phyloP scores from a whole-genome alignment of 2,888 invertebrate genomes.

The Netelia fuscicornis region DNA sequence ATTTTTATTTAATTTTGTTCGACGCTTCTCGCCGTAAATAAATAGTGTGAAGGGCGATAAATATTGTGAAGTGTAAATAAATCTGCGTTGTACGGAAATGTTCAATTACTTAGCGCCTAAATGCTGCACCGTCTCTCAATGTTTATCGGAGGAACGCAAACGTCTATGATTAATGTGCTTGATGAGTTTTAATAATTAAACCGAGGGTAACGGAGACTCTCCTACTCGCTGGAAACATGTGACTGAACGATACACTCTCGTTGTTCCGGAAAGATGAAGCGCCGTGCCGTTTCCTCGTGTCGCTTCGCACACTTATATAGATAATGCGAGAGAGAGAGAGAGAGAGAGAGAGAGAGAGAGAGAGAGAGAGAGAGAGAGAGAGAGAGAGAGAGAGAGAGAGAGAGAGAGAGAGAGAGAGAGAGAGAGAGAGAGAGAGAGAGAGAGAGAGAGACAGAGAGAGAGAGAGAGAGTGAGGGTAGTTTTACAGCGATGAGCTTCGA shows the following conservation, averaged over 20 bases:
- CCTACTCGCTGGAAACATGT: constrained; percentile 9
- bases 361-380: not conserved
- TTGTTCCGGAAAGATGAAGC: not conserved
- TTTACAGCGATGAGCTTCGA: constrained; percentile 3
- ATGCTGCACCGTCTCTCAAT: not conserved
- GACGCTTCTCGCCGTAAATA: not conserved
- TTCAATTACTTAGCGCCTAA: too few species aligned
- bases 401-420: not conserved
- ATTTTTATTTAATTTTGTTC: not conserved
- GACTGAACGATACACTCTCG: constrained; percentile 18
- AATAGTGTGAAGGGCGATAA: not conserved
- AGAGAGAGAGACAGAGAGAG: too few species aligned
- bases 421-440: too few species aligned
- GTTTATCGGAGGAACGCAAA: not conserved
- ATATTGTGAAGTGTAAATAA: too few species aligned
- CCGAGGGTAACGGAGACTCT: constrained; percentile 33
- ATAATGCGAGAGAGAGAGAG: not conserved
- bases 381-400: not conserved
- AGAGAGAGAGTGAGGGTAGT: constrained; percentile 1
- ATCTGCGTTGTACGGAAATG: too few species aligned
- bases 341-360: not conserved
- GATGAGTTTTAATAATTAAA: constrained; percentile 59
- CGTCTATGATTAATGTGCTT: constrained; percentile 34
- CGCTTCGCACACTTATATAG: not conserved
- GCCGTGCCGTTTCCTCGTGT: not conserved